Evolutionary conservation across 1,140 invertebrate species (phyloP).

Genomic region (Achatina immaculata): DNA sequence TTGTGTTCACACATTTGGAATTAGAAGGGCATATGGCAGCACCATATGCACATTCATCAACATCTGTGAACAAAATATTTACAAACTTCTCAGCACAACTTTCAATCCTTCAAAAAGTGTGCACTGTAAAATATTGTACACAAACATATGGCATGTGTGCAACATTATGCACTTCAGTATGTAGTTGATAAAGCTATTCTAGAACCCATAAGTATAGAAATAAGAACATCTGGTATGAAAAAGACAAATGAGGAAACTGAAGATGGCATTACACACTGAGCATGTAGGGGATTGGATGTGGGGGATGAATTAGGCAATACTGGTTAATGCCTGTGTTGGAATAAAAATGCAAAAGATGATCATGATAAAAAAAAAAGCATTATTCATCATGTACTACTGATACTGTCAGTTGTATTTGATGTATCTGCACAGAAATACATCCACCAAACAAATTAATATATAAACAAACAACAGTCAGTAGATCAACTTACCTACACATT

Average conservation of each 20-base stretch:
- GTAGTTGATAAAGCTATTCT: background rate
- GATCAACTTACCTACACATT: slow-evolving; percentile 54
- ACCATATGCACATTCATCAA: slow-evolving; percentile 87
- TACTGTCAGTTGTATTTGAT: too few species aligned
- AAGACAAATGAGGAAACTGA: background rate
- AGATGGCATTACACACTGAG: background rate
- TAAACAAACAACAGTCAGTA: background rate
- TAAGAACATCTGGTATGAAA: background rate
- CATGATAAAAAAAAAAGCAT: too few species aligned
- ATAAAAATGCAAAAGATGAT: too few species aligned
- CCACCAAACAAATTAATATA: background rate
- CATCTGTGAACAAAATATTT: slow-evolving; percentile 77
- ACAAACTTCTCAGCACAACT: too few species aligned
- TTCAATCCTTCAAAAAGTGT: too few species aligned
- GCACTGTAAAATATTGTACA: too few species aligned
- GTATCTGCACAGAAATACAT: too few species aligned
- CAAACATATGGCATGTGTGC: background rate
- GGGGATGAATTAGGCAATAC: too few species aligned
- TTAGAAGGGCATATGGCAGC: slow-evolving; percentile 82
- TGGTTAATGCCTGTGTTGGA: too few species aligned
- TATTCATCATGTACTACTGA: too few species aligned
- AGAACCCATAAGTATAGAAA: background rate
- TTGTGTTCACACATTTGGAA: slow-evolving; percentile 87
- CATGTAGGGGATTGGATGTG: background rate
- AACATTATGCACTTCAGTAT: background rate